phyloP scores from a whole-genome alignment of 2,888 invertebrate genomes.

The Andrena fulva region DNA sequence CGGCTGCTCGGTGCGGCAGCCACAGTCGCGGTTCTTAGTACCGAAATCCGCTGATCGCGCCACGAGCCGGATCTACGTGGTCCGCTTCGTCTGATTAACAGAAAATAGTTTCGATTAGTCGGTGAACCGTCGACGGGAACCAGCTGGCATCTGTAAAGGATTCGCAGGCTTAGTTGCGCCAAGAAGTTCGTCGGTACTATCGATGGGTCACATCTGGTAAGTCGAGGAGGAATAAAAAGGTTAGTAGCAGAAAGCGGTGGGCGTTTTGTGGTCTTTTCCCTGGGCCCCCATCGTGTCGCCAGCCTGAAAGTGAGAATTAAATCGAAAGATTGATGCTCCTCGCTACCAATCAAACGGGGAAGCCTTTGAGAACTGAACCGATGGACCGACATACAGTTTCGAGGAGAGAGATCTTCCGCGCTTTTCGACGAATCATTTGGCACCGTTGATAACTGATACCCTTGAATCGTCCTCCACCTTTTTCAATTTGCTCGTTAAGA shows the following conservation, averaged over 20 bases:
- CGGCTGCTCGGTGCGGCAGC: conserved; percentile 1
- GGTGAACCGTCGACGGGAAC: neutral
- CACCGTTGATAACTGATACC: conserved; percentile 28
- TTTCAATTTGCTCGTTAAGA: neutral
- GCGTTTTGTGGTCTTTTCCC: neutral
- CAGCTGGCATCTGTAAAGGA: conserved; percentile 40
- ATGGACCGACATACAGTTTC: neutral
- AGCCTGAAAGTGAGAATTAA: conserved; percentile 23
- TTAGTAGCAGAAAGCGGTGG: conserved; percentile 16
- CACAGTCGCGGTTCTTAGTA: conserved; percentile 10
- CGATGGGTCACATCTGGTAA: conserved; percentile 9
- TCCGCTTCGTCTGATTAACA: conserved; percentile 28
- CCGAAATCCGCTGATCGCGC: conserved; percentile 3
- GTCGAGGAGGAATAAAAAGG: neutral
- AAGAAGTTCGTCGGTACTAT: neutral
- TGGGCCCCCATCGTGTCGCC: neutral
- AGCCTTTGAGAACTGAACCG: neutral
- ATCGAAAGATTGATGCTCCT: neutral
- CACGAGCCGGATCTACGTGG: neutral
- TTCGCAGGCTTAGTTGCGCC: conserved; percentile 12
- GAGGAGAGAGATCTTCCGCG: neutral
- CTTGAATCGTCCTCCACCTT: conserved; percentile 38
- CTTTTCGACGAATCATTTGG: neutral
- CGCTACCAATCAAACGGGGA: neutral
- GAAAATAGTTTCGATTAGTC: conserved; percentile 17